phyloP scores from a whole-genome alignment of 2,797 vertebrate genomes.

The Paguma larvata region DNA sequence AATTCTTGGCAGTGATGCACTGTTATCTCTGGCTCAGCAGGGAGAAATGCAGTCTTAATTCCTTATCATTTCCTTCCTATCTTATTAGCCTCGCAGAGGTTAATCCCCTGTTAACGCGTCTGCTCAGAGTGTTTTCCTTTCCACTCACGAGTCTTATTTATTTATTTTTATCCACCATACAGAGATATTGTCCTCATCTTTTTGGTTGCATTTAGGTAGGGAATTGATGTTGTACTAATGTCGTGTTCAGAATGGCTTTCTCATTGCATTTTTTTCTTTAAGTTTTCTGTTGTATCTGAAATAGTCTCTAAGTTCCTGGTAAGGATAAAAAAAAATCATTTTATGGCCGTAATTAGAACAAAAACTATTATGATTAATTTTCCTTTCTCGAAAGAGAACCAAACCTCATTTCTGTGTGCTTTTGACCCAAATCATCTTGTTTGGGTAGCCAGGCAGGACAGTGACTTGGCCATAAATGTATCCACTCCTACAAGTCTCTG shows the following conservation, averaged over 20 bases:
- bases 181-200: not conserved
- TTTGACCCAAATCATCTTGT: not conserved
- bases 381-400: slow-evolving; percentile 5
- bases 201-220: slow-evolving; percentile 24
- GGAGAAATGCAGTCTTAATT: slow-evolving; percentile 38
- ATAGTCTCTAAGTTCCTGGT: not conserved
- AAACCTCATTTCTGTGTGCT: not conserved
- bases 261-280: not conserved
- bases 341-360: not conserved
- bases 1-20: not conserved
- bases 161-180: not conserved
- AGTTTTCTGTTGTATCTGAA: slow-evolving; percentile 2
- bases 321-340: not conserved
- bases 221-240: not conserved
- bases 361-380: not conserved
- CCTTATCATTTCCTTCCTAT: slow-evolving; percentile 7
- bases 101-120: slow-evolving; percentile 16
- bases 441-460: not conserved
- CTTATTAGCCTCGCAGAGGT: slow-evolving; percentile 54
- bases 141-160: not conserved
- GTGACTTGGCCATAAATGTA: not conserved
- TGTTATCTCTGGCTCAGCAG: slow-evolving; percentile 3
- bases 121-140: slow-evolving; percentile 19
- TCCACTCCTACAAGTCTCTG: not conserved
- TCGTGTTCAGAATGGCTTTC: not conserved